phyloP scores from a whole-genome alignment of 2,888 invertebrate genomes.

The Taphrorychus bicolor region DNA sequence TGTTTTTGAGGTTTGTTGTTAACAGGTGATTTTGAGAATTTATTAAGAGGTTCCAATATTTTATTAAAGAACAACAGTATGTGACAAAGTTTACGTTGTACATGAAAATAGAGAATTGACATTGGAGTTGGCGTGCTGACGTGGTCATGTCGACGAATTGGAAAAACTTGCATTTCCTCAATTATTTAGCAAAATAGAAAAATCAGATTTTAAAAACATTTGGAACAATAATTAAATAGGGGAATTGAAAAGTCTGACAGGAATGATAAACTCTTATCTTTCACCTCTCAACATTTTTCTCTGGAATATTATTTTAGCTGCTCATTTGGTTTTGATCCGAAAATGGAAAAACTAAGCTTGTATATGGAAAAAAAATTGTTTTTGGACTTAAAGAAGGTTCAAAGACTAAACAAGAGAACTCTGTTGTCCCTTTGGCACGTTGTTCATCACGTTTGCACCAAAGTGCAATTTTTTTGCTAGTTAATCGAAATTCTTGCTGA shows the following conservation, averaged over 20 bases:
- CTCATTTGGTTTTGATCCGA: neutral
- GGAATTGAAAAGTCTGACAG: conserved; percentile 9
- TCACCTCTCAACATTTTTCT: neutral
- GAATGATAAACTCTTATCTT: conserved; percentile 13
- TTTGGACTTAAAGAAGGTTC: too few relatives aligned
- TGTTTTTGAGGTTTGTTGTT: too few relatives aligned
- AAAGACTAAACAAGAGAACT: too few relatives aligned
- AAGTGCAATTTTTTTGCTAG: too few relatives aligned
- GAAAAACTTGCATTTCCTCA: conserved; percentile 8
- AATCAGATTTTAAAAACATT: conserved; percentile 15
- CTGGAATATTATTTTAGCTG: neutral
- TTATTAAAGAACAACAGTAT: too few relatives aligned
- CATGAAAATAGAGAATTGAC: neutral
- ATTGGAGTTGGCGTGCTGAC: neutral
- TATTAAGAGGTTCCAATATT: too few relatives aligned
- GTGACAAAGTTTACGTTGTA: too few relatives aligned
- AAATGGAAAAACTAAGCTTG: neutral
- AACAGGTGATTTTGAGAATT: too few relatives aligned
- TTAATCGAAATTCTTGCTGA: too few relatives aligned
- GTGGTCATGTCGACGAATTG: neutral
- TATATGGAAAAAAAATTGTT: neutral
- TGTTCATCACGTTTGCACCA: too few relatives aligned
- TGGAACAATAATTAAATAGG: conserved; percentile 20
- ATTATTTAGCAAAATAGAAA: conserved; percentile 9
- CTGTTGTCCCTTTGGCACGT: too few relatives aligned